Evolutionary conservation across 2,888 invertebrate species (phyloP), one percentile per base, ranked within the genome.

Genomic region (Hesperia comma): DNA sequence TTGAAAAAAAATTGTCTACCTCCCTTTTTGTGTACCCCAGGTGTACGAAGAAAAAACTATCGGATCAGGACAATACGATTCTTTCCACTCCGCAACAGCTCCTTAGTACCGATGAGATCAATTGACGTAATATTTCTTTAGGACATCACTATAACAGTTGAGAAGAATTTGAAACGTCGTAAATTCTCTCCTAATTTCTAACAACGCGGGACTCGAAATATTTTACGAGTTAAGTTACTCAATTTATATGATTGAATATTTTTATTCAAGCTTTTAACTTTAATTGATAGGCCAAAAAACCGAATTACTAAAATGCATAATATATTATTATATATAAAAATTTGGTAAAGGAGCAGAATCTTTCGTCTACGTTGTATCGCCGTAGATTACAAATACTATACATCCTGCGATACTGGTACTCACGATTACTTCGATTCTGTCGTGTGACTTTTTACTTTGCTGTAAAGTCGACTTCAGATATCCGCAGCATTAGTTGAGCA

Each of bases 41-140:
- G 88, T 89, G 89, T 78, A 81, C 76, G 71, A 68, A 72, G 69
- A 74, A 76, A 82, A 83, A 86, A 87, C 84, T 74, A 75, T 70
- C 70, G 72, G 73, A 41, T 49, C 63, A 49, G 17, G 79, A 85
- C 82, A 85, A 85, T 80, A 76, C 77, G 77, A 77, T 73, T 72
- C 73, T 74, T 75, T 72, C 70, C 70, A 69, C 71, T 80, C 76
- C 75, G 75, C 74, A 80, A 75, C 73, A 72, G 79, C 79, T 78
- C 77, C 73, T 76, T 77, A 63, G 71, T 77, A 76, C 75, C 73
- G 73, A 71, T 80, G 83, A 85, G 83, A 87, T 87, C 83, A 78
- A 82, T 79, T 78, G 79, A 77, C 76, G 81, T 69, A 69, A 72
- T 76, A 71, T 77, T 77, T 75, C 69, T 73, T 75, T 73, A 74